phyloP scores from a whole-genome alignment of 2,797 vertebrate genomes.

The Enteromius radiatus region DNA sequence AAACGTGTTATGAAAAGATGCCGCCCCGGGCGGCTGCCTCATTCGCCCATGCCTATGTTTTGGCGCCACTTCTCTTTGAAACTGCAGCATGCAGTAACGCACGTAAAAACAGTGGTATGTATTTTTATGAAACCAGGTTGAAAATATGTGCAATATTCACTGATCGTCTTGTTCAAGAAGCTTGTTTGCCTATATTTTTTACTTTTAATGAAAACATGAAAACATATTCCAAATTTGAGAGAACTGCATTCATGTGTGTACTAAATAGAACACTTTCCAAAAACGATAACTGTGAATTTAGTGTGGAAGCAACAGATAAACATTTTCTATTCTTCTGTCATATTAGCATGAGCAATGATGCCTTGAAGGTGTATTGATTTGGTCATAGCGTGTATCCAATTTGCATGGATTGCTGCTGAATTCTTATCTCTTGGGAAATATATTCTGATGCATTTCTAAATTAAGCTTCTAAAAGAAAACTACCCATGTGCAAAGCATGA shows the following conservation, averaged over 20 bases:
- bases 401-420: background rate
- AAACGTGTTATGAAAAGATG: too few relatives aligned
- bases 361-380: conserved; percentile 1
- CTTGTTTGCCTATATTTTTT: too few relatives aligned
- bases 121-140: too few relatives aligned
- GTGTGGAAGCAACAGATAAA: background rate
- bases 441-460: background rate
- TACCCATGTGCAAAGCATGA: background rate
- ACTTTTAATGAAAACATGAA: too few relatives aligned
- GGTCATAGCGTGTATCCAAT: background rate
- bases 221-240: too few relatives aligned
- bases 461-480: background rate
- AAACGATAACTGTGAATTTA: background rate
- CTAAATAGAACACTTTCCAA: background rate
- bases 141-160: background rate
- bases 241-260: too few relatives aligned
- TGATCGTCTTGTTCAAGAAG: background rate
- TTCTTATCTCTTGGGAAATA: background rate
- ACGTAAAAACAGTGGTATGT: too few relatives aligned
- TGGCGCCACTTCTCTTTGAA: too few relatives aligned
- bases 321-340: background rate
- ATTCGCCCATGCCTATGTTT: too few relatives aligned
- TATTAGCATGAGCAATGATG: background rate
- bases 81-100: too few relatives aligned
- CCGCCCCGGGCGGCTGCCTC: too few relatives aligned